Percentiles rank a stretch among this genome's conserved stretches.
These are phyloP conservation scores for Ammodramus savannarum DNA, from an alignment of 2,113 vertebrate genomes.

Conservation along the genomic window DNA sequence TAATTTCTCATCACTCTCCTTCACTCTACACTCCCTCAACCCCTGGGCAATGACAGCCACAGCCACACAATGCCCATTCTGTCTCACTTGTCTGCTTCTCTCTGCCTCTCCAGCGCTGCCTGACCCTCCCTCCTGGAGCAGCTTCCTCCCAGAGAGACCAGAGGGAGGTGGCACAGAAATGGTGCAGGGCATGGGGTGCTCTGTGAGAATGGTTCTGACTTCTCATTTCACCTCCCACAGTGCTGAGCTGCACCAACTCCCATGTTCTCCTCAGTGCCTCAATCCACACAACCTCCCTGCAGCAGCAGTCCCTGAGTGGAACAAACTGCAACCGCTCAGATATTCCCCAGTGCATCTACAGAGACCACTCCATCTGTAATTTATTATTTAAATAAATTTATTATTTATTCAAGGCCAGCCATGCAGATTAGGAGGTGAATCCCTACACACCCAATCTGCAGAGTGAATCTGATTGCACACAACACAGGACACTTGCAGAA, in stretches of 20 bases:
- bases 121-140: not conserved
- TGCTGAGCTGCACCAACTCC: not conserved
- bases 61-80: constrained; percentile 13
- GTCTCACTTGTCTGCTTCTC: not conserved
- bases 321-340: not conserved
- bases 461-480: not conserved
- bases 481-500: not conserved
- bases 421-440: not conserved
- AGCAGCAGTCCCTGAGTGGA: not conserved
- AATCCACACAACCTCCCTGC: not conserved
- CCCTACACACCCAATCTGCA: not conserved
- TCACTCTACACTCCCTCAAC: not conserved
- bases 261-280: not conserved
- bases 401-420: not conserved
- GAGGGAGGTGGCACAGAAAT: not conserved
- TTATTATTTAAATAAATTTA: not conserved
- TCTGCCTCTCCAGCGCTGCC: not conserved
- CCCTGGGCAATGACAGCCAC: not conserved
- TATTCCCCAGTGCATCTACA: not conserved
- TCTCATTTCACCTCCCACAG: not conserved
- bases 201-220: not conserved
- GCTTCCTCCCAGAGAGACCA: not conserved
- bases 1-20: constrained; percentile 26
- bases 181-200: rapidly evolving
- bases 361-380: not conserved